Evolutionary conservation across 2,797 vertebrate genomes (phyloP).

Genomic region (Lophotriccus pileatus): DNA sequence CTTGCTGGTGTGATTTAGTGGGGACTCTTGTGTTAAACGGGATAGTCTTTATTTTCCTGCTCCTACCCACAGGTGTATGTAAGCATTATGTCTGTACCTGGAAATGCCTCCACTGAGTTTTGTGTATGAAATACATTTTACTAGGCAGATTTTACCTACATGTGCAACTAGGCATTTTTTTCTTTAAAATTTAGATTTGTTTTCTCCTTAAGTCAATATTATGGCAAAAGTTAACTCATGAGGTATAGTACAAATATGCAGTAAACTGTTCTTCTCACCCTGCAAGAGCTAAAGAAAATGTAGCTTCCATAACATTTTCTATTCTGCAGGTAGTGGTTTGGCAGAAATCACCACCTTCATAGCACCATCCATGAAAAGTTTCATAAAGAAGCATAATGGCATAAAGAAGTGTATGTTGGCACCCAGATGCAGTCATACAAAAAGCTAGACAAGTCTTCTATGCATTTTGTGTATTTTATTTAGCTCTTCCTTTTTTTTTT

Average conservation of each 20-base stretch:
- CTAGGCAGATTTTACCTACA: background rate
- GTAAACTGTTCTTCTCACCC: background rate
- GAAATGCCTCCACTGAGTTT: background rate
- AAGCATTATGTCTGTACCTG: background rate
- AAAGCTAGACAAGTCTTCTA: background rate
- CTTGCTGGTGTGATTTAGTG: background rate
- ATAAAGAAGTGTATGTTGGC: background rate
- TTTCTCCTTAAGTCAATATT: background rate
- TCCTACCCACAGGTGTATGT: background rate
- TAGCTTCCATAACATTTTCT: background rate
- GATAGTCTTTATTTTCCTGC: background rate
- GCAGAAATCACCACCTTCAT: background rate
- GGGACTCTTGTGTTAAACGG: background rate
- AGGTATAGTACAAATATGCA: fast-evolving
- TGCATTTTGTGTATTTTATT: background rate
- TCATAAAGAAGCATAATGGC: background rate
- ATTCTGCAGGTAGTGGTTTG: background rate
- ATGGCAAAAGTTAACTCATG: fast-evolving
- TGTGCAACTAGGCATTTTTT: background rate
- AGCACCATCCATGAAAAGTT: background rate
- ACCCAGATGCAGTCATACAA: background rate
- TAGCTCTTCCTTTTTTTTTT: background rate
- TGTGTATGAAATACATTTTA: background rate
- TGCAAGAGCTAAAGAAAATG: background rate
- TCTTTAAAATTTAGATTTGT: background rate